Base-by-base conservation (phyloP, 2,888 invertebrate genomes). In the Diplolepis rosae region DNA sequence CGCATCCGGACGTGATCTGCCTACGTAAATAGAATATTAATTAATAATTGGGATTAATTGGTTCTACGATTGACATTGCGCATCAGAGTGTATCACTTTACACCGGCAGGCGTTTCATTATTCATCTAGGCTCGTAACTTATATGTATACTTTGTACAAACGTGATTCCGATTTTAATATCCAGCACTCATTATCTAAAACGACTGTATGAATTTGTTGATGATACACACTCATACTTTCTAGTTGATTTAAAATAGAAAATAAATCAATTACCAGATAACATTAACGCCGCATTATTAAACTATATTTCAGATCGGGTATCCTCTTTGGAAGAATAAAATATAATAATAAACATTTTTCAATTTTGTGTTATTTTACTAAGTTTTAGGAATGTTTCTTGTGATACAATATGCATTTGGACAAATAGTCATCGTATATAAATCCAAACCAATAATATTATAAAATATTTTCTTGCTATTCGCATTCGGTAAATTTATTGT, bases 1-100 rank as follows among this genome's bases (percentile, higher is more conserved):
- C 50, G 48, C 51, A 70, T 70, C 52, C 72, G 74, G 69, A 77
- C 75, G 72, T 51, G 74, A 61, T 50, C 70, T 67, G 65, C 54
- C 74, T 68, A 39, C 70, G 68, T 82, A 84, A 85, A 85, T 84
- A 80, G 81, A 83, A 80, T 82, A 83, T 81, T 81, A 83, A 85
- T 84, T 82, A 83, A 81, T 80, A 79, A 83, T 78, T 74, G 69
- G 67, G 77, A 79, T 83, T 82, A 78, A 84, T 83, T 80, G 74
- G 80, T 79, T 78, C 73, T 54, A 61, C 75, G 74, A 82, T 80
- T 83, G 74, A 67, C 78, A 69, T 79, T 73, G 79, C 71, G 69
- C 65, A 45, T 66, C 69, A 67, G 32, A 69, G 65, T 48, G 27
- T 48, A 48, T 51, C n/a, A 13, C 15, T 30, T 30, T 4, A 61